phyloP scores from a whole-genome alignment of 2,888 invertebrate species.

The Andrena flavipes region DNA sequence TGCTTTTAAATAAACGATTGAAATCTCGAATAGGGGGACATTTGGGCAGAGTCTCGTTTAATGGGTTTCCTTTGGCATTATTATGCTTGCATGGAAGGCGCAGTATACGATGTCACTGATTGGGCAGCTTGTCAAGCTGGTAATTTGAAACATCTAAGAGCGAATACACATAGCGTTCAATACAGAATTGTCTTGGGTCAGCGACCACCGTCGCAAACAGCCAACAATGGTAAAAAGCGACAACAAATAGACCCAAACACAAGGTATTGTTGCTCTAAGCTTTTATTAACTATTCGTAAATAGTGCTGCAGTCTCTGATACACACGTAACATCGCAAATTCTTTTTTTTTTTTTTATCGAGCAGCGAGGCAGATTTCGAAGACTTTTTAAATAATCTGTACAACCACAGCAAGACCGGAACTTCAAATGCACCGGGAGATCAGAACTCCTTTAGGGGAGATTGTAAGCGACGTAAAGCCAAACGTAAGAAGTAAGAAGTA shows the following conservation, averaged over 20 bases:
- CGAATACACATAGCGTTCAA: slow-evolving; percentile 96
- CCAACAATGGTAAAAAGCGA: slow-evolving; percentile 77
- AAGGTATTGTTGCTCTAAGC: slow-evolving; percentile 72
- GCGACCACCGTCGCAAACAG: slow-evolving; percentile 85
- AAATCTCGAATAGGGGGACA: slow-evolving; percentile 90
- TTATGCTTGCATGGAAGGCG: slow-evolving; percentile 98
- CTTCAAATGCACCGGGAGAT: slow-evolving; percentile 80
- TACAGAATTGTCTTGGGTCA: slow-evolving; percentile 93
- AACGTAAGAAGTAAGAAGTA: slow-evolving; percentile 81
- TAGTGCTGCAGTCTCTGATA: neutral
- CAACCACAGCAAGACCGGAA: slow-evolving; percentile 87
- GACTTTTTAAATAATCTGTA: slow-evolving; percentile 93
- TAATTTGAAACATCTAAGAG: slow-evolving; percentile 92
- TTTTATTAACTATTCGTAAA: neutral
- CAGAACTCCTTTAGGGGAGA: slow-evolving; percentile 79
- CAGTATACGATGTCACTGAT: slow-evolving; percentile 97
- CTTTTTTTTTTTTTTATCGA: slow-evolving; percentile 11
- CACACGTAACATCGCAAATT: neutral
- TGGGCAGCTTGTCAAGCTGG: slow-evolving; percentile 98
- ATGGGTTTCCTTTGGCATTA: slow-evolving; percentile 97
- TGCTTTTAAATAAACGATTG: slow-evolving; percentile 7
- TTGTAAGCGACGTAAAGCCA: slow-evolving; percentile 81
- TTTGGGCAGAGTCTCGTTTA: slow-evolving; percentile 97
- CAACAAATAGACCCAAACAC: slow-evolving; percentile 80
- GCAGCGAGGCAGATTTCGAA: slow-evolving; percentile 91